These are phyloP conservation scores for Baccha elongata DNA, from an alignment of 2,888 invertebrate genomes.

Conservation along the genomic window DNA sequence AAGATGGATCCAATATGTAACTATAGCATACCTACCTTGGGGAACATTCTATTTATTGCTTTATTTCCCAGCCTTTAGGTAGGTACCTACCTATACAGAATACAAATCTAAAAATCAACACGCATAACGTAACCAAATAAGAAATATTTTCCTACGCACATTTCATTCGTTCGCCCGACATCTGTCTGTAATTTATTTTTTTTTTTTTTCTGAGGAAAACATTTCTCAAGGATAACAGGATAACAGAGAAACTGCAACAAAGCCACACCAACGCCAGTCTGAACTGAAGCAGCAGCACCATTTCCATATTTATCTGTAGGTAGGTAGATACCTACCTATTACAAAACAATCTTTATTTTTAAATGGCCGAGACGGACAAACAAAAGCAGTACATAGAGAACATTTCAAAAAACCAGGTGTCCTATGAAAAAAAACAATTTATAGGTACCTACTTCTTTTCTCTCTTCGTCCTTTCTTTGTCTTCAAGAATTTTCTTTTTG, in stretches of 20 bases:
- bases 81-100: too few relatives aligned
- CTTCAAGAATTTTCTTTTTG: constrained; percentile 14
- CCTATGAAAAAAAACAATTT: constrained; percentile 47
- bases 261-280: background rate
- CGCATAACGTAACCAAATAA: background rate
- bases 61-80: too few relatives aligned
- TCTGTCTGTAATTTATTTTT: constrained; percentile 17
- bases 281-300: background rate
- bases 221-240: constrained; percentile 29
- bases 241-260: too few relatives aligned
- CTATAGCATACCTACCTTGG: too few relatives aligned
- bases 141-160: background rate
- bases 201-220: background rate
- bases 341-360: background rate
- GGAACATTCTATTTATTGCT: too few relatives aligned
- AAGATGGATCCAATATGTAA: constrained; percentile 3
- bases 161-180: background rate
- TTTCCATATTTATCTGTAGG: background rate
- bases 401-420: constrained; percentile 53
- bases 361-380: constrained; percentile 9
- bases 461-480: constrained; percentile 3
- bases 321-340: background rate
- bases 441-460: constrained; percentile 37
- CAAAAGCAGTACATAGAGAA: background rate
- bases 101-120: background rate